These are phyloP conservation scores for Euplagia quadripunctaria DNA, from an alignment of 2,888 invertebrate species.

Conservation along the genomic window DNA sequence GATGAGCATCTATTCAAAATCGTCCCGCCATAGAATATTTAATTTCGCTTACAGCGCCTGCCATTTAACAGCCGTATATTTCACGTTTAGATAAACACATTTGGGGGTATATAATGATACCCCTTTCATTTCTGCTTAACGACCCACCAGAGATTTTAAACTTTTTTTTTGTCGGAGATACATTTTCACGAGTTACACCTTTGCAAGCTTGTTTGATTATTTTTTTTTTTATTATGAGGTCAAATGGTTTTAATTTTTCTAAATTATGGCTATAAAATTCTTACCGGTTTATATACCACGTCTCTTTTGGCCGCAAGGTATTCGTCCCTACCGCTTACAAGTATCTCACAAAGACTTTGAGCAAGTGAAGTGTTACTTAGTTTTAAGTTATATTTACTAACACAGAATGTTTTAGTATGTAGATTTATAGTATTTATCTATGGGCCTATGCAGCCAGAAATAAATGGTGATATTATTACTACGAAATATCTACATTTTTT, in stretches of 20 bases:
- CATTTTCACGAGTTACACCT: conserved; percentile 46
- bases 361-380: too few species aligned
- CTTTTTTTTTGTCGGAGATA: conserved; percentile 52
- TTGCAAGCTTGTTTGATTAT: conserved; percentile 45
- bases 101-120: conserved; percentile 59
- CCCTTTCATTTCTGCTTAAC: conserved; percentile 55
- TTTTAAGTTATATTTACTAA: too few species aligned
- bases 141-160: conserved; percentile 51
- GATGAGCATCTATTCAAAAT: conserved; percentile 33
- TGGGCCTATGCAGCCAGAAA: too few species aligned
- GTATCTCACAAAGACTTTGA: too few species aligned
- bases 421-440: too few species aligned
- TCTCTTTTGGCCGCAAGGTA: too few species aligned
- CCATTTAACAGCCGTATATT: conserved; percentile 57
- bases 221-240: conserved; percentile 50
- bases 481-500: too few species aligned
- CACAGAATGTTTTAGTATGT: too few species aligned
- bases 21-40: conserved; percentile 35
- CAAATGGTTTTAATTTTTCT: conserved; percentile 49
- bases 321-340: too few species aligned
- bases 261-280: conserved; percentile 24
- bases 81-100: conserved; percentile 62
- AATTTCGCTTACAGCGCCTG: conserved; percentile 48
- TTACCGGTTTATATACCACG: not conserved
- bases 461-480: too few species aligned